Conservation (phyloP, 23 tunicate genomes). For the Diplosoma virens region DNA sequence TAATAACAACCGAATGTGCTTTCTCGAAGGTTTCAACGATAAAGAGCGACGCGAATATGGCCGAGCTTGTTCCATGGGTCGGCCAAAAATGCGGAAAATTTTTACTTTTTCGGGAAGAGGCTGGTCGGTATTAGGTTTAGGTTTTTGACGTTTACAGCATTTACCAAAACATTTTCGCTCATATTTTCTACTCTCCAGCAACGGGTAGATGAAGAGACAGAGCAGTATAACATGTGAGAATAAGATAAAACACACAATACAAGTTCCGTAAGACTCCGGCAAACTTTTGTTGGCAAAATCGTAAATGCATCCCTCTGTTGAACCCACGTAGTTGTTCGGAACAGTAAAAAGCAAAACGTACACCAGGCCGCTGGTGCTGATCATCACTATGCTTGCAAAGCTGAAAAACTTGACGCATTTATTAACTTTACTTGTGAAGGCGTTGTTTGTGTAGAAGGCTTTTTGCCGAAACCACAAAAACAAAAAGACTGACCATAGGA, state of each 20-base stretch:
- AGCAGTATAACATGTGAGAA: slow-evolving; percentile 42
- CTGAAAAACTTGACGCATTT: slow-evolving; percentile 32
- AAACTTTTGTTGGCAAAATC: background rate
- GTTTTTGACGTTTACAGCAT: too few relatives aligned
- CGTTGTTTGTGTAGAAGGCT: slow-evolving; percentile 48
- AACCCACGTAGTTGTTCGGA: slow-evolving; percentile 45
- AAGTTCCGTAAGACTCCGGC: background rate
- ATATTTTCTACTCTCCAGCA: too few relatives aligned
- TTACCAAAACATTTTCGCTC: too few relatives aligned
- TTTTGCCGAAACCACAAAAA: slow-evolving; percentile 63
- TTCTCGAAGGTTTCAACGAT: too few relatives aligned
- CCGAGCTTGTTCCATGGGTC: too few relatives aligned
- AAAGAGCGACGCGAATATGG: too few relatives aligned
- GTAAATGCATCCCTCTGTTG: slow-evolving; percentile 28
- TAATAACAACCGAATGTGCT: too few relatives aligned
- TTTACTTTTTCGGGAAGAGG: too few relatives aligned
- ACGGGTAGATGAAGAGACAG: slow-evolving; percentile 47
- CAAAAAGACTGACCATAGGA: slow-evolving; percentile 26
- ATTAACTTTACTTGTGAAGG: slow-evolving; percentile 13
- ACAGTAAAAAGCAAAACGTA: background rate
- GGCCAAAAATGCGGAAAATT: too few relatives aligned
- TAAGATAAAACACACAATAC: background rate
- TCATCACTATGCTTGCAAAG: slow-evolving; percentile 28
- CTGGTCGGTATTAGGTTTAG: too few relatives aligned
- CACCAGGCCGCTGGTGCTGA: slow-evolving; percentile 18